A percentile compares a stretch with the other conserved stretches of the same genome.
phyloP scores from a whole-genome alignment of 2,888 invertebrate species.

The Cetonia aurata region DNA sequence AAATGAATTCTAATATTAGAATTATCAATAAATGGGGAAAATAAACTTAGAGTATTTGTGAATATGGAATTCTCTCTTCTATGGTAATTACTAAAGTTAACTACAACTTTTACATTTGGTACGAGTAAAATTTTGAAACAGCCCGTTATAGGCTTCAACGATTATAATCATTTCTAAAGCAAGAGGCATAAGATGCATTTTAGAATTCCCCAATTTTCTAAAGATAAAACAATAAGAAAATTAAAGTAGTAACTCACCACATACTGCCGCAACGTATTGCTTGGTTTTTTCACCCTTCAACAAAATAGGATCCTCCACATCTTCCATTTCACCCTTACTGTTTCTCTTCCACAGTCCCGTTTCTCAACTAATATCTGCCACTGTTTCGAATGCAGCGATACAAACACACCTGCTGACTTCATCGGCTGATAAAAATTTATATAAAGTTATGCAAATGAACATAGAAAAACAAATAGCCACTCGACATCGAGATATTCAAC shows the following conservation, averaged over 20 bases:
- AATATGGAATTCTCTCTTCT: too few relatives aligned
- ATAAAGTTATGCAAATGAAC: conserved; percentile 29
- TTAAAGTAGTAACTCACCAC: conserved; percentile 45
- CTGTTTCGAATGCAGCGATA: not conserved
- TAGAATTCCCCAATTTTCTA: too few relatives aligned
- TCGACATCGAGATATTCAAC: not conserved
- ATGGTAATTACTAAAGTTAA: too few relatives aligned
- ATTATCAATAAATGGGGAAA: too few relatives aligned
- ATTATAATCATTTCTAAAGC: too few relatives aligned
- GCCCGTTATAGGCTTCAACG: too few relatives aligned
- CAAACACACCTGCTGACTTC: conserved; percentile 13
- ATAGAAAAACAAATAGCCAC: conserved; percentile 11
- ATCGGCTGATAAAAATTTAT: conserved; percentile 29
- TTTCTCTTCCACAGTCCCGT: not conserved
- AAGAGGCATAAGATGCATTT: too few relatives aligned
- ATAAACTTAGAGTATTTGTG: too few relatives aligned
- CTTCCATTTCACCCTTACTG: conserved; percentile 17
- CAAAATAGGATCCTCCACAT: conserved; percentile 40
- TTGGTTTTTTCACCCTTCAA: conserved; percentile 45
- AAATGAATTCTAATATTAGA: conserved; percentile 1
- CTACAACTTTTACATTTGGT: too few relatives aligned
- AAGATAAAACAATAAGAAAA: not conserved
- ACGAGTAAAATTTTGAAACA: too few relatives aligned
- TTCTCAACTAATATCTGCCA: not conserved
- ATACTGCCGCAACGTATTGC: conserved; percentile 49